These are phyloP conservation scores for Tychaedon coryphoeus DNA, from an alignment of 2,113 vertebrate species.

Conservation along the genomic window DNA sequence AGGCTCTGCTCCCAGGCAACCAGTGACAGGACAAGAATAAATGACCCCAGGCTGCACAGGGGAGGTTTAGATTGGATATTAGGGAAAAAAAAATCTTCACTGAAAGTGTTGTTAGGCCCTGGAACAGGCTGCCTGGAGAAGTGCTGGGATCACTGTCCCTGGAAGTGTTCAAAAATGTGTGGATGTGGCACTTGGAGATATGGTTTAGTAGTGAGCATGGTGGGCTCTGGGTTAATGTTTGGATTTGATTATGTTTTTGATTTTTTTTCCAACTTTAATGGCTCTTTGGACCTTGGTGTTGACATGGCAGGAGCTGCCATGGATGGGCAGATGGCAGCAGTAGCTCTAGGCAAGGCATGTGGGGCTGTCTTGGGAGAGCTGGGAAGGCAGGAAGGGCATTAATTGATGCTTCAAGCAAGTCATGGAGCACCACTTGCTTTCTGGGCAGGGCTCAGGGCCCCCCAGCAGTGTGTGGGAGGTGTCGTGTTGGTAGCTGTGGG, in stretches of 20 bases:
- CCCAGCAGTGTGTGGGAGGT: background rate
- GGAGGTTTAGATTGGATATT: background rate
- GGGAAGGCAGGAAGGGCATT: background rate
- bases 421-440: background rate
- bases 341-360: background rate
- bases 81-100: background rate
- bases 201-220: background rate
- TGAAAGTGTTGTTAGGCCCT: background rate
- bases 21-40: background rate
- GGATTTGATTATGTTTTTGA: background rate
- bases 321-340: background rate
- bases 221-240: background rate
- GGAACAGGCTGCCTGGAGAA: background rate
- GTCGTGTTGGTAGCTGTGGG: background rate
- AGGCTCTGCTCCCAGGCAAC: background rate
- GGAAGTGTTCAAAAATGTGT: background rate
- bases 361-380: background rate
- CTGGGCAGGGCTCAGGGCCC: background rate
- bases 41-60: background rate
- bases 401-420: background rate
- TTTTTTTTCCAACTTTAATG: background rate
- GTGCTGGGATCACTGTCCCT: background rate
- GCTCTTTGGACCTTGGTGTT: background rate
- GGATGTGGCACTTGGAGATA: background rate
- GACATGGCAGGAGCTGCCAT: background rate